Conservation (phyloP, 92 coral and sea anemone genomes). For the Paramuricea clavata region DNA sequence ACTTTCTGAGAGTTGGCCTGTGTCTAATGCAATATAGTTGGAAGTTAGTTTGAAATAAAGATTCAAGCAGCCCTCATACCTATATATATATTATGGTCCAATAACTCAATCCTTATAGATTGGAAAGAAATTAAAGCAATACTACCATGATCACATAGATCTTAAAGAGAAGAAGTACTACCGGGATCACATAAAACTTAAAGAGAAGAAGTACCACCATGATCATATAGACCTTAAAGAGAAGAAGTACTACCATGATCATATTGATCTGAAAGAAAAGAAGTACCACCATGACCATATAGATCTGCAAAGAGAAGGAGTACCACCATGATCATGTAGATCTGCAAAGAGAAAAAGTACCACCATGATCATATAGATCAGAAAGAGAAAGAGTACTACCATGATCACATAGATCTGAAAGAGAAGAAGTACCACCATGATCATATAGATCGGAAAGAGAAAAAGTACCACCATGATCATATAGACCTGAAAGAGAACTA, state of each 20-base stretch:
- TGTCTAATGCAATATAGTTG: too few species aligned
- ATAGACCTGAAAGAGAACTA: too few species aligned
- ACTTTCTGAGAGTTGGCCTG: too few species aligned
- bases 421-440: too few species aligned
- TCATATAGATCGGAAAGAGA: too few species aligned
- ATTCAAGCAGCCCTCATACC: too few species aligned
- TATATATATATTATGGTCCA: too few species aligned
- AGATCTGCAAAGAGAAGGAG: neutral
- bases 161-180: neutral
- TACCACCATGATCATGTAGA: neutral
- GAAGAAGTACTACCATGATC: neutral
- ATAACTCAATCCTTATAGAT: too few species aligned
- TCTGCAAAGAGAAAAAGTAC: neutral
- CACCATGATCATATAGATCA: neutral
- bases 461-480: too few species aligned
- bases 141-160: slow-evolving; percentile 6
- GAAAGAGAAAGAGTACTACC: neutral
- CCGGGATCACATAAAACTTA: neutral
- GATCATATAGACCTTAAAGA: neutral
- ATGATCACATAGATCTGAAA: neutral
- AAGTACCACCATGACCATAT: neutral
- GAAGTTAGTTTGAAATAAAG: too few species aligned
- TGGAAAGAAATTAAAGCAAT: neutral
- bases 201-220: neutral
- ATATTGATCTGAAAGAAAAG: neutral